Base-by-base conservation (phyloP, 2,113 vertebrate genomes). In the Pogonocichla stellata region DNA sequence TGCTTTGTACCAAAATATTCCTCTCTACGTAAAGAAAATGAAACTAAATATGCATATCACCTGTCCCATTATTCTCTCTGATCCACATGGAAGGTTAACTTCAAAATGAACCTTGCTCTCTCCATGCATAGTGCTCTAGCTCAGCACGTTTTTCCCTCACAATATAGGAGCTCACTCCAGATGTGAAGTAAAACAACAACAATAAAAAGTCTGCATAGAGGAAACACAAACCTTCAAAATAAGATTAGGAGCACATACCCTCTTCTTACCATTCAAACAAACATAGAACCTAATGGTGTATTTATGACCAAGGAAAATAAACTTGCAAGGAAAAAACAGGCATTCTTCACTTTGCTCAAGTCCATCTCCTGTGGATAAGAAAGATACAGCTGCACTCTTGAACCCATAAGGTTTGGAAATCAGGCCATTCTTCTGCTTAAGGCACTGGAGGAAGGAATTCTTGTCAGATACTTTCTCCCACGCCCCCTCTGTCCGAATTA, bases 351-450 rank as follows among this genome's bases (percentile, higher is more conserved):
- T 80, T 86, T n/a, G 43, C 80, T 93, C 57, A 74, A 86, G 65
- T 67, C 70, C 77, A 85, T 84, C 83, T 93, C 91, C 60, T 43
- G 74, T 80, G 88, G 79, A 56, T 91, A 92, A 88, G 89, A 90
- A n/a, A 92, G 88, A 94, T 83, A 50, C 74, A 94, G 75, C 88
- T 92, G 90, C 84, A 80, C 83, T 95, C 92, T 95, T 95, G 94
- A 94, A 96, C 96, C 92, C 91, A 10, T 38, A 95, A 95, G 51
- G 83, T 62, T 92, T 80, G 71, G 90, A 96, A 97, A 95, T 40
- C 88, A 97, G 94, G 96, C 94, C 93, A 95, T 90, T 94, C 75
- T 92, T 80, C 85, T 95, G 90, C 97, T 97, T 79, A 94, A 96
- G 95, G 95, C 96, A 95, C 54, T 92, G n/a, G 86, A 88, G 19